Evolutionary conservation across 2,113 vertebrate species (phyloP).

Genomic region (Scopus umbretta): DNA sequence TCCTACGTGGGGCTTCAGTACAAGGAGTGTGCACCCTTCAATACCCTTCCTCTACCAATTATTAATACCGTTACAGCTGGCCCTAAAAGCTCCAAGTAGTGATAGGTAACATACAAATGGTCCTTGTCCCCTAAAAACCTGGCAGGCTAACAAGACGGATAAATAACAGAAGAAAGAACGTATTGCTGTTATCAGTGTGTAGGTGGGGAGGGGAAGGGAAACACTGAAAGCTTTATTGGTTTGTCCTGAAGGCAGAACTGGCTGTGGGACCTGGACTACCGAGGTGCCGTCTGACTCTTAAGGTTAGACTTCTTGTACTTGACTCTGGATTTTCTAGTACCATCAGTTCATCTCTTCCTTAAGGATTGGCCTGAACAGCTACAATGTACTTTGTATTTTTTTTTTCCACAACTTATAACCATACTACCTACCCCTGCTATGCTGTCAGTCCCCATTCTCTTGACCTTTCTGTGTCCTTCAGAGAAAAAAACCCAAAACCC

Average conservation of each 20-base stretch:
- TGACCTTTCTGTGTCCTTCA: neutral
- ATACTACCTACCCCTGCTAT: neutral
- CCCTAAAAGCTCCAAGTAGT: neutral
- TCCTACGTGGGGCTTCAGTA: too few relatives aligned
- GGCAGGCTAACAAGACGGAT: neutral
- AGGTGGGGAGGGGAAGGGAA: neutral
- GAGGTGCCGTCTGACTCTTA: neutral
- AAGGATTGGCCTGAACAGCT: neutral
- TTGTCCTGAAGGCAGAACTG: neutral
- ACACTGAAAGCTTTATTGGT: neutral
- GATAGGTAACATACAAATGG: neutral
- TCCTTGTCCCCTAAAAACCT: neutral
- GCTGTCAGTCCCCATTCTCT: neutral
- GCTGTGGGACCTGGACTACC: fast-evolving
- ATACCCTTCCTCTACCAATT: neutral
- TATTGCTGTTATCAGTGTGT: neutral
- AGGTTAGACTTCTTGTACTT: neutral
- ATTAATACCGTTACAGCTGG: neutral
- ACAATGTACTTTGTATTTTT: neutral
- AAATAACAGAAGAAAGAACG: neutral
- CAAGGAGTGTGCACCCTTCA: neutral
- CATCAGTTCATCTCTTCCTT: neutral
- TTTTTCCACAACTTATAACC: neutral
- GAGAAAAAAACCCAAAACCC: neutral
- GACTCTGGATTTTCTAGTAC: neutral